phyloP scores from a whole-genome alignment of 2,113 vertebrate species.

The Tetrao urogallus region DNA sequence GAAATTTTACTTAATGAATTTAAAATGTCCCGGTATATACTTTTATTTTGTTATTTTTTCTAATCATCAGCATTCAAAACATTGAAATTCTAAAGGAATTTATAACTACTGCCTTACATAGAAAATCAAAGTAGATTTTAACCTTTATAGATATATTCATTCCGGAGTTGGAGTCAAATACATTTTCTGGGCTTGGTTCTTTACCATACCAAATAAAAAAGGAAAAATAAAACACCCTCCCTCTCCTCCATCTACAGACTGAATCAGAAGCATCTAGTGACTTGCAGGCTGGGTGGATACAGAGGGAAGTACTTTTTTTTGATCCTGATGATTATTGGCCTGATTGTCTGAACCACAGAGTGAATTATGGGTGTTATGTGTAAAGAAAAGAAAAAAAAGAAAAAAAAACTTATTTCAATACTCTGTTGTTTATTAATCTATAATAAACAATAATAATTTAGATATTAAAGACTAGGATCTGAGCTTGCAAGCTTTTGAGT shows the following conservation, averaged over 20 bases:
- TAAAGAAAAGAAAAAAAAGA: background rate
- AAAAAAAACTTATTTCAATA: background rate
- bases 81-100: background rate
- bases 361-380: background rate
- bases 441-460: background rate
- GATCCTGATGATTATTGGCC: background rate
- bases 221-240: background rate
- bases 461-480: background rate
- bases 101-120: background rate
- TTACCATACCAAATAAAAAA: background rate
- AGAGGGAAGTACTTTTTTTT: background rate
- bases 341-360: background rate
- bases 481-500: background rate
- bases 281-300: background rate
- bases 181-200: background rate
- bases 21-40: background rate
- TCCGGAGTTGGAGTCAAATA: background rate
- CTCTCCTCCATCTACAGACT: background rate
- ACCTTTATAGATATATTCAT: background rate
- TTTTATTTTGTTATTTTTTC: background rate
- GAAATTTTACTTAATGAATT: background rate
- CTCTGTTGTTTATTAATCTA: background rate
- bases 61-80: background rate
- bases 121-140: background rate
- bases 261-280: background rate